Evolutionary conservation across 2,888 invertebrate genomes (phyloP).

Genomic region (Mayetiola destructor): DNA sequence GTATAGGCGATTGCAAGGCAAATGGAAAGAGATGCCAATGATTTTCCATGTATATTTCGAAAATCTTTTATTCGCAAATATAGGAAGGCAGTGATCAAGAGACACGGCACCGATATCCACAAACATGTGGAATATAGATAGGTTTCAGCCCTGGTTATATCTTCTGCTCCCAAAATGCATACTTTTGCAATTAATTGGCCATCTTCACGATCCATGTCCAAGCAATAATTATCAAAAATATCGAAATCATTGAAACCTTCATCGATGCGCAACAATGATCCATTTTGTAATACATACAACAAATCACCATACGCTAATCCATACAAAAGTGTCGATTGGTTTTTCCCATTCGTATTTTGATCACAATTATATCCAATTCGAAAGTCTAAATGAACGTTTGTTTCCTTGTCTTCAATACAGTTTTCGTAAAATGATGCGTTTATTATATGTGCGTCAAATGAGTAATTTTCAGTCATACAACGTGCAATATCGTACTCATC

Average conservation of each 20-base stretch:
- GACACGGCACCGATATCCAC: slow-evolving; percentile 15
- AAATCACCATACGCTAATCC: slow-evolving; percentile 25
- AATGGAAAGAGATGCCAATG: slow-evolving; percentile 29
- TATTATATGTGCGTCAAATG: slow-evolving; percentile 24
- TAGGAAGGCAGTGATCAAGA: slow-evolving; percentile 11
- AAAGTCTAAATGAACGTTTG: slow-evolving; percentile 22
- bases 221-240: slow-evolving; percentile 28
- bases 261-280: slow-evolving; percentile 29
- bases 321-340: slow-evolving; percentile 16
- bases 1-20: slow-evolving; percentile 30
- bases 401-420: slow-evolving; percentile 32
- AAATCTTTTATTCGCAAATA: slow-evolving; percentile 20
- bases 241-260: slow-evolving; percentile 26
- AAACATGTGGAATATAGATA: slow-evolving; percentile 14
- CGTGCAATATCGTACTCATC: background rate
- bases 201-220: slow-evolving; percentile 28
- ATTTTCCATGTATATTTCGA: slow-evolving; percentile 30
- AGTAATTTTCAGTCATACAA: background rate
- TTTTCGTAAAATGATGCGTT: slow-evolving; percentile 30
- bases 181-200: slow-evolving; percentile 30
- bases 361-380: slow-evolving; percentile 30
- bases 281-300: slow-evolving; percentile 31
- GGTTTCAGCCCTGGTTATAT: slow-evolving; percentile 6
- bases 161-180: slow-evolving; percentile 20
- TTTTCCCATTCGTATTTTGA: slow-evolving; percentile 25